These are phyloP conservation scores for Pteropus rufus DNA, from an alignment of 2,797 vertebrate species.

Conservation along the genomic window DNA sequence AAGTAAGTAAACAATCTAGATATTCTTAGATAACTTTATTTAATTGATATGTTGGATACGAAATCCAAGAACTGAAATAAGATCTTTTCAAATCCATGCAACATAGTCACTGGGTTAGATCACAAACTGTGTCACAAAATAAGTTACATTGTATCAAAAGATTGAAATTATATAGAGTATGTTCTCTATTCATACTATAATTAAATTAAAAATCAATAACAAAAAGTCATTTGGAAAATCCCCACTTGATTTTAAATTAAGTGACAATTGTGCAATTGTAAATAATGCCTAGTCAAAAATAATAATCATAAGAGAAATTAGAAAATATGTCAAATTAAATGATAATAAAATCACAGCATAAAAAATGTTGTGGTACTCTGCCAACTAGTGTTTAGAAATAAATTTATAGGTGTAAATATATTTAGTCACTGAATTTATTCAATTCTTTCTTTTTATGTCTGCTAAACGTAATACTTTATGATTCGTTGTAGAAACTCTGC, in stretches of 20 bases:
- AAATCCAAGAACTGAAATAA: not conserved
- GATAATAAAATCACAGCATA: not conserved
- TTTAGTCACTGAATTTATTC: not conserved
- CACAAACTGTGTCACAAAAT: not conserved
- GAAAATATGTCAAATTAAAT: not conserved
- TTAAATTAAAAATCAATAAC: constrained; percentile 18
- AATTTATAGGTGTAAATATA: not conserved
- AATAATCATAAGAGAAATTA: not conserved
- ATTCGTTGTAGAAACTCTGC: not conserved
- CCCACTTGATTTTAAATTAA: not conserved
- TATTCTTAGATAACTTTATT: not conserved
- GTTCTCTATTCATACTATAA: not conserved
- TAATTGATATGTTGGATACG: not conserved
- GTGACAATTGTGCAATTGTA: not conserved
- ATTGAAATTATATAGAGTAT: not conserved
- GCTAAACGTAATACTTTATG: not conserved
- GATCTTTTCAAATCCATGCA: not conserved
- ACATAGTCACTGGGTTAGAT: not conserved
- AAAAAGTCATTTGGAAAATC: not conserved
- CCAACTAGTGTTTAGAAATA: not conserved
- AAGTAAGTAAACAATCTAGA: not conserved
- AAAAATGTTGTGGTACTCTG: not conserved
- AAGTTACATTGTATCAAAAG: not conserved
- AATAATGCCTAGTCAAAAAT: not conserved
- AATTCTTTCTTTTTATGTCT: not conserved